Percentiles rank a stretch among this genome's conserved stretches.
These are phyloP conservation scores for Stenoptilia bipunctidactyla DNA, from an alignment of 2,888 invertebrate genomes.

Conservation along the genomic window DNA sequence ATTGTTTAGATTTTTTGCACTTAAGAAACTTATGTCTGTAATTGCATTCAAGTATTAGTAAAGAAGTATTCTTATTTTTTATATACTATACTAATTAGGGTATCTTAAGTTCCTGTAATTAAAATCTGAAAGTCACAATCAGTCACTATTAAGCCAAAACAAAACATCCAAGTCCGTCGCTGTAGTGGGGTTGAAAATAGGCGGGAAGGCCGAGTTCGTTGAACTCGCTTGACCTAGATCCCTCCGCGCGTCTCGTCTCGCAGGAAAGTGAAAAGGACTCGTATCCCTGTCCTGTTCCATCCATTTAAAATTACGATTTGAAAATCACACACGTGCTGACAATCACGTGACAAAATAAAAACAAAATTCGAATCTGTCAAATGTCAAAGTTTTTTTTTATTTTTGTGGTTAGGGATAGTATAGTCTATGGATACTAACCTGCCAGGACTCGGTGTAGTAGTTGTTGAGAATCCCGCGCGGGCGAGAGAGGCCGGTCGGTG, in stretches of 20 bases:
- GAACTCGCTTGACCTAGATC: slow-evolving; percentile 70
- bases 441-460: slow-evolving; percentile 61
- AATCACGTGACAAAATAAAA: no score
- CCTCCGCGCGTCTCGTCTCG: slow-evolving; percentile 23
- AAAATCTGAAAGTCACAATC: not conserved
- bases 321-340: no score
- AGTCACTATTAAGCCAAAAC: slow-evolving; percentile 2
- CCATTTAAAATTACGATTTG: slow-evolving; percentile 3
- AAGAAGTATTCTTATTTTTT: no score
- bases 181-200: slow-evolving; percentile 62
- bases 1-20: no score
- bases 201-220: slow-evolving; percentile 70
- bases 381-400: no score
- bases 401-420: not conserved
- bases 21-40: no score
- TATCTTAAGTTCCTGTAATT: not conserved
- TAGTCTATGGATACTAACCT: slow-evolving; percentile 37
- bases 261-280: slow-evolving; percentile 61
- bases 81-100: not conserved
- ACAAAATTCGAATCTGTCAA: no score
- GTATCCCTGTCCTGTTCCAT: slow-evolving; percentile 23
- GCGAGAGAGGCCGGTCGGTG: slow-evolving; percentile 36
- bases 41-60: no score
- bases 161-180: slow-evolving; percentile 27
- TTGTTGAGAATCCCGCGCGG: slow-evolving; percentile 43